These are phyloP conservation scores for Patiria pectinifera DNA, from an alignment of 53 echinoderm and acorn worm species.

Conservation along the genomic window DNA sequence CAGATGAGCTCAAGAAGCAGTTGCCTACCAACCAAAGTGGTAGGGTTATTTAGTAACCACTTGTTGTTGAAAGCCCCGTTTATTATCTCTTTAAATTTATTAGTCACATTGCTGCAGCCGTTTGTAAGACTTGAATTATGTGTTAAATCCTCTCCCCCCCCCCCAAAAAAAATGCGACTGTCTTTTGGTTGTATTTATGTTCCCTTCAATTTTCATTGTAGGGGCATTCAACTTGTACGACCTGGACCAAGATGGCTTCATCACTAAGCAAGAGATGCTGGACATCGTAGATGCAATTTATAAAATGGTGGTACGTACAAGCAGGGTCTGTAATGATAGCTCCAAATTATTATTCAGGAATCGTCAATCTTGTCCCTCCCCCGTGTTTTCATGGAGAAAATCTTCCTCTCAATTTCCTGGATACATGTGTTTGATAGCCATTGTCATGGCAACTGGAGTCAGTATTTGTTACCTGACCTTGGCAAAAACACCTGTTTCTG, in stretches of 20 bases:
- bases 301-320: conserved; percentile 95
- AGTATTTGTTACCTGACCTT: neutral
- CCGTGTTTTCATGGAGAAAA: neutral
- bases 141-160: too few relatives aligned
- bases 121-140: too few relatives aligned
- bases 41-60: too few relatives aligned
- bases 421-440: neutral
- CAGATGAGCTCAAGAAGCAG: too few relatives aligned
- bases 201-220: conserved; percentile 16
- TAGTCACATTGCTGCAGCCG: too few relatives aligned
- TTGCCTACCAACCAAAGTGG: too few relatives aligned
- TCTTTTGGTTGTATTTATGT: neutral
- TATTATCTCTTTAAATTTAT: too few relatives aligned
- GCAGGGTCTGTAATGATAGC: neutral
- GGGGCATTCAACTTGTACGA: conserved; percentile 99
- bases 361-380: neutral
- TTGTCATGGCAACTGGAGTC: neutral
- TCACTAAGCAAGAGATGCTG: conserved; percentile 97
- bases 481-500: neutral
- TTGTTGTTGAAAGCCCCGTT: too few relatives aligned
- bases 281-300: conserved; percentile 99
- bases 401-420: neutral
- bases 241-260: conserved; percentile 96
- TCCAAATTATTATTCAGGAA: neutral
- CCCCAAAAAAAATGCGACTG: neutral